Evolutionary conservation across 2,797 vertebrate species (phyloP).

Genomic region (Propithecus perrieri): DNA sequence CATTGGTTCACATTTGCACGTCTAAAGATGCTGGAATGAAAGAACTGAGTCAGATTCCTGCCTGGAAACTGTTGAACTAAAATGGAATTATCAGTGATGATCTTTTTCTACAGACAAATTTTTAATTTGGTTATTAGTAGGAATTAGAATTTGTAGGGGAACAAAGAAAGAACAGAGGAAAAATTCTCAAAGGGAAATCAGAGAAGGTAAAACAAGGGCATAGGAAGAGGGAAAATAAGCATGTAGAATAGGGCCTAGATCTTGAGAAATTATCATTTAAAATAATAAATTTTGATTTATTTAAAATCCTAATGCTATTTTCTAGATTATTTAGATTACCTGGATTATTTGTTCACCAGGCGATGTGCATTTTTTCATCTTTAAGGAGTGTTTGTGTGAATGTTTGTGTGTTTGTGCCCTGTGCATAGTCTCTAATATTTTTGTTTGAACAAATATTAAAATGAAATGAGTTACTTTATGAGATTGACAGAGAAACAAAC

Average conservation of each 20-base stretch:
- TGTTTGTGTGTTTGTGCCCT: neutral
- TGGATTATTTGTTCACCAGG: neutral
- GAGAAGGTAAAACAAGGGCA: neutral
- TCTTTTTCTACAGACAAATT: neutral
- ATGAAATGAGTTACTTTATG: neutral
- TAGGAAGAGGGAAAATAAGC: neutral
- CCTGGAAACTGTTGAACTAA: neutral
- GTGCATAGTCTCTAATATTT: neutral
- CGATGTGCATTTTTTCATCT: neutral
- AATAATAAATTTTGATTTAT: neutral
- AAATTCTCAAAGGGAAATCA: neutral
- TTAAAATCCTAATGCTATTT: neutral
- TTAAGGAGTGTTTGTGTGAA: neutral
- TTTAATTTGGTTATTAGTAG: neutral
- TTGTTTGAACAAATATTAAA: neutral
- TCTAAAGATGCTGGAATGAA: neutral
- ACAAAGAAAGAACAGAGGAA: neutral
- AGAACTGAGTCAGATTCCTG: neutral
- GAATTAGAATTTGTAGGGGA: conserved; percentile 1
- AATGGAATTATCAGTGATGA: neutral
- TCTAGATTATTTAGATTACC: neutral
- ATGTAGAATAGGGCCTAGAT: neutral
- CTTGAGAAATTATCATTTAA: neutral
- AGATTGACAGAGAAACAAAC: neutral
- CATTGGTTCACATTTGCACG: neutral